phyloP scores from a whole-genome alignment of 2,888 invertebrate species.

The Nyleta sp. region DNA sequence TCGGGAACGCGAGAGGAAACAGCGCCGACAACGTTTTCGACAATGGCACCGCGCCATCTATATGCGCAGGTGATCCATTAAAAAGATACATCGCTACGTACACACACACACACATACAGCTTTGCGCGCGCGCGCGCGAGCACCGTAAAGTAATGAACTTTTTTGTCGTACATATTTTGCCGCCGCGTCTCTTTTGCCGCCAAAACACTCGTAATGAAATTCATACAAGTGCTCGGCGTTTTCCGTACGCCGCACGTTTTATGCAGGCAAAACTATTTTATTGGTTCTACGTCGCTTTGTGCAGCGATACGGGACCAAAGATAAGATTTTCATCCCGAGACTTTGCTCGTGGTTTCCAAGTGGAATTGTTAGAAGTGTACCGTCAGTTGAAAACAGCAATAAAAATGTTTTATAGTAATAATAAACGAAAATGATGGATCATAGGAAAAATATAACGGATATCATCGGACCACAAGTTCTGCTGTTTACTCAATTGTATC shows the following conservation, averaged over 20 bases:
- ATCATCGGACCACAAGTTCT: too few species aligned
- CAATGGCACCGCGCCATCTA: slow-evolving; percentile 51
- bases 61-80: slow-evolving; percentile 56
- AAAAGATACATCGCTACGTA: slow-evolving; percentile 43
- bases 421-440: too few species aligned
- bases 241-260: slow-evolving; percentile 12
- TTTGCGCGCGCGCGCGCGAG: slow-evolving; percentile 18
- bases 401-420: too few species aligned
- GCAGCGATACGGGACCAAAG: neutral
- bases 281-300: neutral
- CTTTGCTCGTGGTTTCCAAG: too few species aligned
- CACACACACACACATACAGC: slow-evolving; percentile 6
- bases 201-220: slow-evolving; percentile 48
- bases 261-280: slow-evolving; percentile 11
- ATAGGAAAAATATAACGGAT: too few species aligned
- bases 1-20: slow-evolving; percentile 38
- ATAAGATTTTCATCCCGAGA: too few species aligned
- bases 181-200: slow-evolving; percentile 15
- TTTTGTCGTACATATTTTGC: slow-evolving; percentile 42
- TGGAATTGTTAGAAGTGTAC: too few species aligned
- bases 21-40: slow-evolving; percentile 48
- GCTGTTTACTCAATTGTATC: too few species aligned
- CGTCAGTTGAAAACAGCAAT: too few species aligned
- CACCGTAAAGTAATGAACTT: slow-evolving; percentile 53
- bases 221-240: slow-evolving; percentile 39